Base-by-base conservation (phyloP, 2,113 vertebrate species). In the Ceyx cyanopectus region DNA sequence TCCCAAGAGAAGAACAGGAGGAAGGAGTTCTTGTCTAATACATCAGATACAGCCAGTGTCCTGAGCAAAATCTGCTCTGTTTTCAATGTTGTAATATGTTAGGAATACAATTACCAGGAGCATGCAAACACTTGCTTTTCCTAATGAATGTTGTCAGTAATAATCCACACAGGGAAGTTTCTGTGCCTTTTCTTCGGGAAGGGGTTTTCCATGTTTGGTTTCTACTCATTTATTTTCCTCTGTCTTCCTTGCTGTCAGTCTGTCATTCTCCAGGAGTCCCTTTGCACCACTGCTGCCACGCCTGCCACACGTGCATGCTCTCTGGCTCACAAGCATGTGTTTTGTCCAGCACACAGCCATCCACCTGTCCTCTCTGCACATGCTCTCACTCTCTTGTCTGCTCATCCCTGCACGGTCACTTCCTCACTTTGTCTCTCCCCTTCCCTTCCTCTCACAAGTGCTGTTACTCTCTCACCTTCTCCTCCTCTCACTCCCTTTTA, bases 1-100 rank as follows among this genome's bases (percentile, higher is more conserved):
- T 96, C 81, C 81, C 87, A 81, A 46, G 56, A 88, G 46, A 94
- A 63, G 85, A 93, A 76, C 48, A 88, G 89, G 73, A 93, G 87
- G 34, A 34, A 34, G 41, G 23, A 20, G n/a, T 53, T 68, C 43
- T 76, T 87, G 92, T 94, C 78, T 92, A 81, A 72, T 84, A 27
- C 60, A 69, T 86, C 65, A 91, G 65, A 87, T 92, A 15, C 9
- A 88, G 51, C 12, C 34, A 81, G 65, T 69, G 68, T 37, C 43
- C 32, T 43, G 58, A 46, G 54, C 15, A 76, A n/a, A 94, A 57
- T 41, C 5, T 2, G 46, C 41, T 57, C 3, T 29, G 22, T 70
- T 87, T 85, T 90, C 65, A 78, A 30, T 56, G 21, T 70, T 17
- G 12, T 23, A 81, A 53, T 56, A 50, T 43, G 37, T 79, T 77